Percentiles rank a stretch among this genome's conserved stretches.
Evolutionary conservation across 2,797 vertebrate species (phyloP).

Genomic region (Ceryle rudis): DNA sequence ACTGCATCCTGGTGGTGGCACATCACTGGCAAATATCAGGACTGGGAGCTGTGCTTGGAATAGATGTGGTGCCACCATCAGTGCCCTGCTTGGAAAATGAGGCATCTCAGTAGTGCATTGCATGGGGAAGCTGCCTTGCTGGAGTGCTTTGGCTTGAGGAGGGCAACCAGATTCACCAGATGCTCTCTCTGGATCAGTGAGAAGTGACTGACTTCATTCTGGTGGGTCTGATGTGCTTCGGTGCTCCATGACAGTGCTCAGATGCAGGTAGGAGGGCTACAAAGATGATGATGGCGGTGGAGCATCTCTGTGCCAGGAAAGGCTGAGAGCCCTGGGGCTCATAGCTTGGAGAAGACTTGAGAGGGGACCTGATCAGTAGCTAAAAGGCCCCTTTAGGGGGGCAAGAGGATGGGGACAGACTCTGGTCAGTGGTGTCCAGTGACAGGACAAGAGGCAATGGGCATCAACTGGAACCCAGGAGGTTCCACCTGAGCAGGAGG

Average conservation of each 20-base stretch:
- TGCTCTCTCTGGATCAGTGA: fast-evolving
- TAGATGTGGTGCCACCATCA: fast-evolving
- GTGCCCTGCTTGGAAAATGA: background rate
- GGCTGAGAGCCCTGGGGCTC: too few relatives aligned
- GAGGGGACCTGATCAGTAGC: too few relatives aligned
- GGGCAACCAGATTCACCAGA: too few relatives aligned
- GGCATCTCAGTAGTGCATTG: background rate
- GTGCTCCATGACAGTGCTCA: background rate
- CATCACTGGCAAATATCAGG: background rate
- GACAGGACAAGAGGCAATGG: too few relatives aligned
- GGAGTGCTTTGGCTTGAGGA: background rate
- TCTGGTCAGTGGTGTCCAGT: too few relatives aligned
- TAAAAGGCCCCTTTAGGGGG: too few relatives aligned
- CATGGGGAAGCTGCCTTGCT: background rate
- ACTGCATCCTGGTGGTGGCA: background rate
- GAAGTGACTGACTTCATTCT: fast-evolving
- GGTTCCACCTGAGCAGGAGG: too few relatives aligned
- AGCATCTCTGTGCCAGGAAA: too few relatives aligned
- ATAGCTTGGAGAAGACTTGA: too few relatives aligned
- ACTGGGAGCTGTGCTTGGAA: background rate
- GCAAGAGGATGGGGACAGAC: too few relatives aligned
- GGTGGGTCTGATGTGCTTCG: background rate
- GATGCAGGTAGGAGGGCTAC: background rate
- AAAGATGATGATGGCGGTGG: too few relatives aligned
- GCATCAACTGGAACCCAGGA: too few relatives aligned